Base-by-base conservation (phyloP, 2,888 invertebrate species). In the Nephrotoma guestfalica region DNA sequence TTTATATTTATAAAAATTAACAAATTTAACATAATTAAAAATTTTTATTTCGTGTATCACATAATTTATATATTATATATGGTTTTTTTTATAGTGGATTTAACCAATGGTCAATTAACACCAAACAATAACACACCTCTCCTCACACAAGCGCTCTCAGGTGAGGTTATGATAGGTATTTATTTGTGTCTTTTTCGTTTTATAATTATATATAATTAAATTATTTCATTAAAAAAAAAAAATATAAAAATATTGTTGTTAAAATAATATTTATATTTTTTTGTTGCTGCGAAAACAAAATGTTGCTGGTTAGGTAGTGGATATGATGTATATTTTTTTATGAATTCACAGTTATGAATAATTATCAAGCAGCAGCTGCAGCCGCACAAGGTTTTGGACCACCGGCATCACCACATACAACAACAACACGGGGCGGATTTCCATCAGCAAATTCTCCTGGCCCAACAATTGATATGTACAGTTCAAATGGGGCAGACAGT, bases 111-210 rank as follows among this genome's bases (percentile, higher is more conserved):
- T 93, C 97, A 97, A 94, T 95, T 97, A 93, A 97, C 97, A 92
- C 97, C 97, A 93, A 97, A 97, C 95, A 97, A 97, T 95, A 97
- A 97, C 93, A 97, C 97, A 92, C 97, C 97, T 92, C 94, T 97
- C 93, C 95, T 97, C 93, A 97, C 97, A 93, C 97, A 97, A 94
- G 97, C 97, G 92, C 95, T 97, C 93, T 97, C 97, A 96, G 97
- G 97, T 97, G 95, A 93, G 94, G 88, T 86, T 51, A 86, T 87
- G 87, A 87, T 87, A 88, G 87, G 87, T 88, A 87, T 87, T 87
- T 87, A 87, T 87, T 88, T 86, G 84, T 51, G 86, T 87, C 86
- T 83, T 57, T 86, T 87, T 87, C 15, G 42, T 47, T 86, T 86
- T 86, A 41, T 85, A 71, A 43, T 85, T 85, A 85, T 7, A n/a